Evolutionary conservation across 2,888 invertebrate genomes (phyloP), one percentile per base, ranked within the genome.

Genomic region (Lasioglossum vierecki): DNA sequence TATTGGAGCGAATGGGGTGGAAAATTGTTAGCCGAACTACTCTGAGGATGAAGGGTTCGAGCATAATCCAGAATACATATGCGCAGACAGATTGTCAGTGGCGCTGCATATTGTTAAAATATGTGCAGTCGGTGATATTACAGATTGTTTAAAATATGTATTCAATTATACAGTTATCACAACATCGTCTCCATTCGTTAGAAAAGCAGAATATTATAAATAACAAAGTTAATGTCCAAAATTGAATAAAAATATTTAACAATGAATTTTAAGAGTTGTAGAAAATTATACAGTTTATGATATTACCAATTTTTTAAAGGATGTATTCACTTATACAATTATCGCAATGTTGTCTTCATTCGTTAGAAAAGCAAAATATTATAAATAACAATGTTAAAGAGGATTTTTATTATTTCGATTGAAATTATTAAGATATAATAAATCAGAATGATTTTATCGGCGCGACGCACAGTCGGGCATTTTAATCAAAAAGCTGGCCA

Each of bases 1-100:
- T 35, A 71, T 44, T 76, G 35, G 63, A 57, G 15, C 30, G 18
- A 15, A 9, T 13, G 60, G 18, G 49, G 11, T 4, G 18, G 35
- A 15, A 70, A 80, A 80, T 76, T 76, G 80, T 63, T 70, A 22
- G 15, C 30, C 30, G 76, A 57, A 80, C 41, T 66, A 46, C 18
- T 63, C n/a, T 4, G 26, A 9, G n/a, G 4, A n/a, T 46, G 15
- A 73, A 79, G 35, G 35, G 39, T 63, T 73, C 49, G 39, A 46
- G 22, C 13, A 26, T 44, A 18, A 68, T 53, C 26, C 22, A 8
- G 39, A 79, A 30, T 68, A n/a, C 13, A 26, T 30, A 30, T 68
- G 18, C 22, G 46, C 18, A n/a, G 63, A 13, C 63, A 30, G 49
- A 35, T n/a, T 49, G 35, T 66, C 8, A 68, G 39, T n/a, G n/a